Conservation (phyloP, 1,140 invertebrate species). For the Anoplophora glabripennis region DNA sequence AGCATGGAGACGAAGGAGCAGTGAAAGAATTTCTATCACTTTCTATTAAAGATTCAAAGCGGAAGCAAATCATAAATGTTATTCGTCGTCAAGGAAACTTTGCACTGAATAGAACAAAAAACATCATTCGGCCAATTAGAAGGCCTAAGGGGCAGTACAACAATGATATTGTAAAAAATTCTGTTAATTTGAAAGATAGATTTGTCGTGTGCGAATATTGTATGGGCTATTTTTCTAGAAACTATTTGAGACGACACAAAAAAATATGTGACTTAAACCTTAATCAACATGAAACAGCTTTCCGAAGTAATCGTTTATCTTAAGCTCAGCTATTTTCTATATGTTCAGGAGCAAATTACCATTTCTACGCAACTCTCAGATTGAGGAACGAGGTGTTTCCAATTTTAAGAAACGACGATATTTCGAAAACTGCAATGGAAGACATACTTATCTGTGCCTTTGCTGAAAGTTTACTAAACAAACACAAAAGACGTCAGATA, state of each 20-base stretch:
- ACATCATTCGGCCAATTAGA: slow-evolving; percentile 21
- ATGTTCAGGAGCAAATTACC: slow-evolving; percentile 11
- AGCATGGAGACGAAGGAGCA: slow-evolving; percentile 23
- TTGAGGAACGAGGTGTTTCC: slow-evolving; percentile 26
- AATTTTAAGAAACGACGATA: slow-evolving; percentile 26
- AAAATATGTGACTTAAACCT: slow-evolving; percentile 12
- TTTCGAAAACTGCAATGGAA: slow-evolving; percentile 21
- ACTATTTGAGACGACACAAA: slow-evolving; percentile 19
- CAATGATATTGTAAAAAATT: slow-evolving; percentile 6
- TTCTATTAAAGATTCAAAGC: slow-evolving; percentile 16
- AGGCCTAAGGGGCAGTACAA: slow-evolving; percentile 11
- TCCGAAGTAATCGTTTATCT: slow-evolving; percentile 20
- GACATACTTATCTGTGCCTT: slow-evolving; percentile 29
- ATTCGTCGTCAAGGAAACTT: slow-evolving; percentile 25
- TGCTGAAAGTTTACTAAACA: slow-evolving; percentile 25
- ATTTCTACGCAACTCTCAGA: slow-evolving; percentile 14
- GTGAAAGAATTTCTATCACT: slow-evolving; percentile 24
- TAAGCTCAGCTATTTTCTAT: slow-evolving; percentile 19
- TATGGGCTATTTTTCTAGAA: slow-evolving; percentile 20
- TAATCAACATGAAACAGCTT: background rate
- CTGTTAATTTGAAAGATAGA: slow-evolving; percentile 5
- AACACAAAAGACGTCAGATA: slow-evolving; percentile 32
- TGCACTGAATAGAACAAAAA: background rate
- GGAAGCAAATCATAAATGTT: slow-evolving; percentile 17
- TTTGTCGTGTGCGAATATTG: slow-evolving; percentile 20